phyloP scores from a whole-genome alignment of 2,888 invertebrate species.

The Hanleya hanleyi region DNA sequence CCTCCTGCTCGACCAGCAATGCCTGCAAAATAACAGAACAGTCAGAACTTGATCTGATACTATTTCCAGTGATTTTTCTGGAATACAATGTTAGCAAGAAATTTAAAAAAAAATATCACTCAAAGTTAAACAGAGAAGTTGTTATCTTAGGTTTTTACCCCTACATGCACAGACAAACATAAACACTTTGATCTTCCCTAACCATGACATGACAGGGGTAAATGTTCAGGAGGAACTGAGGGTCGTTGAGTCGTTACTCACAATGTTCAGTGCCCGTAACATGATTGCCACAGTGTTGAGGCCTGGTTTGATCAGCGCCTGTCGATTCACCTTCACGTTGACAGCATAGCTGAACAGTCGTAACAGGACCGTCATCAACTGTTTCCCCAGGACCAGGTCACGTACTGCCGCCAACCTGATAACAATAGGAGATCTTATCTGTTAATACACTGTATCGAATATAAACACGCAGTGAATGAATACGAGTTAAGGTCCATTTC shows the following conservation, averaged over 20 bases:
- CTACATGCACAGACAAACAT: no score
- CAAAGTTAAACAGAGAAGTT: no score
- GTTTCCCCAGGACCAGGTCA: conserved; percentile 89
- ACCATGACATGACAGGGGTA: background rate
- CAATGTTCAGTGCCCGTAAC: conserved; percentile 83
- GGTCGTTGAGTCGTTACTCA: conserved; percentile 52
- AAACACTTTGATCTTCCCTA: conserved; percentile 1
- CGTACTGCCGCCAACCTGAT: conserved; percentile 85
- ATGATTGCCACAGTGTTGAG: conserved; percentile 76
- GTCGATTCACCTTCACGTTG: conserved; percentile 88
- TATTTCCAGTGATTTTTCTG: no score
- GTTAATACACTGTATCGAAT: no score
- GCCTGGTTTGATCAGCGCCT: conserved; percentile 89
- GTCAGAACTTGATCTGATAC: no score
- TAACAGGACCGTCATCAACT: conserved; percentile 89
- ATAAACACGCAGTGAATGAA: no score
- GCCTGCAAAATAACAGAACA: conserved; percentile 55
- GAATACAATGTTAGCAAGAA: no score
- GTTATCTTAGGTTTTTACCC: no score
- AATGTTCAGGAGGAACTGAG: background rate
- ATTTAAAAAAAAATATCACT: no score
- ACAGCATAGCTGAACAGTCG: conserved; percentile 92
- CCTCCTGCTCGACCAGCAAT: conserved; percentile 70
- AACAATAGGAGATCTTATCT: background rate
- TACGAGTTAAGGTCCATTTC: no score